Evolutionary conservation across 2,888 invertebrate species (phyloP).

Genomic region (Catocala fraxini): DNA sequence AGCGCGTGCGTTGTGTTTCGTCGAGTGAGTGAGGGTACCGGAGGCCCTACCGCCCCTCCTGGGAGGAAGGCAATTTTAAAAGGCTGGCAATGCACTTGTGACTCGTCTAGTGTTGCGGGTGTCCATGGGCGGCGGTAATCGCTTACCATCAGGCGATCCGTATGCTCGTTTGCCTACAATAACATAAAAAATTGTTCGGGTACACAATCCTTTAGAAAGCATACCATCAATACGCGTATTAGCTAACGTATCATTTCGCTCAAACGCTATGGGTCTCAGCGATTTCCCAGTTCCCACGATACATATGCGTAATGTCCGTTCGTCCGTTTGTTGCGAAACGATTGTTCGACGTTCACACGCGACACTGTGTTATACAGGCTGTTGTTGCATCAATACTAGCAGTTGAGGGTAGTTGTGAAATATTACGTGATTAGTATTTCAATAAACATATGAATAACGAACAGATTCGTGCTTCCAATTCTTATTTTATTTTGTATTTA

Average conservation of each 20-base stretch:
- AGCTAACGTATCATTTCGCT: conserved; percentile 63
- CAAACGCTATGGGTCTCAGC: conserved; percentile 54
- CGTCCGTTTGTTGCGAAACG: conserved; percentile 60
- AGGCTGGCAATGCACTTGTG: too few relatives aligned
- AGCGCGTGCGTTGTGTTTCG: too few relatives aligned
- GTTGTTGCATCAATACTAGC: conserved; percentile 33
- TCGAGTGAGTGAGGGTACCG: too few relatives aligned
- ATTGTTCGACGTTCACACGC: conserved; percentile 64
- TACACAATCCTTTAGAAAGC: conserved; percentile 16
- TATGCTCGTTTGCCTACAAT: too few relatives aligned
- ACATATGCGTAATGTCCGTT: conserved; percentile 62
- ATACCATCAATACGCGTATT: conserved; percentile 29
- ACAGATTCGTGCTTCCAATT: too few relatives aligned
- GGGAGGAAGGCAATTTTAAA: too few relatives aligned
- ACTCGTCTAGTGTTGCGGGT: too few relatives aligned
- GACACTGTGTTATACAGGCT: conserved; percentile 42
- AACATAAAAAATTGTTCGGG: too few relatives aligned
- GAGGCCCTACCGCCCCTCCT: too few relatives aligned
- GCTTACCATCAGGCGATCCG: too few relatives aligned
- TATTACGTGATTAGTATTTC: conserved; percentile 17
- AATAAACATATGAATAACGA: background rate
- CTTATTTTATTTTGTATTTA: too few relatives aligned
- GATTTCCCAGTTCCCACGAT: conserved; percentile 69
- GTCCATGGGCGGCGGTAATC: too few relatives aligned
- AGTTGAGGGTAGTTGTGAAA: conserved; percentile 20